A percentile compares a stretch with the other conserved stretches of the same genome.
Conservation (phyloP, 2,113 vertebrate species). For the Hydropotes inermis region DNA sequence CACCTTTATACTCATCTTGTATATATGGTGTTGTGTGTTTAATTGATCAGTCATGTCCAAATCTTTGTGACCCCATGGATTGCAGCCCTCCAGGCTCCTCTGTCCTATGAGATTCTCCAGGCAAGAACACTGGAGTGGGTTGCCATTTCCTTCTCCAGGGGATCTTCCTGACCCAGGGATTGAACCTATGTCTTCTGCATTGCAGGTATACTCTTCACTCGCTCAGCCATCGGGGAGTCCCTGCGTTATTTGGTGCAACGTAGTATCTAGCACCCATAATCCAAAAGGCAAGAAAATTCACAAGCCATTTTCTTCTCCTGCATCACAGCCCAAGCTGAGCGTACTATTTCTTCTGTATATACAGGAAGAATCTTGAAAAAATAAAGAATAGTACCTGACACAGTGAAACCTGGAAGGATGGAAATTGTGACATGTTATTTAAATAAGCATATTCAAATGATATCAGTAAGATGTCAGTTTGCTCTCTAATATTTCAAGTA, state of each 20-base stretch:
- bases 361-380: neutral
- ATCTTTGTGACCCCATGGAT: neutral
- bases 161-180: neutral
- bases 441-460: neutral
- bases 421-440: neutral
- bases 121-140: neutral
- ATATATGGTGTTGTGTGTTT: neutral
- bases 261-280: neutral
- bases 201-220: neutral
- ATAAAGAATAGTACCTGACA: neutral
- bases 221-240: rapidly evolving
- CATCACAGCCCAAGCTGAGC: neutral
- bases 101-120: neutral
- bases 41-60: neutral
- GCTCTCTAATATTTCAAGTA: neutral
- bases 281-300: neutral
- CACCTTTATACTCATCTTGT: neutral
- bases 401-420: neutral
- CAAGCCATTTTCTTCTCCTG: neutral
- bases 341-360: neutral
- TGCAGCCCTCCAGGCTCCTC: neutral
- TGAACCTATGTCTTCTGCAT: neutral
- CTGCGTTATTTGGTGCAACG: neutral
- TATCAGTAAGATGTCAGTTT: neutral
- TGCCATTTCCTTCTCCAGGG: neutral